Base-by-base conservation (phyloP, 2,113 vertebrate genomes). In the Chamaea fasciata region DNA sequence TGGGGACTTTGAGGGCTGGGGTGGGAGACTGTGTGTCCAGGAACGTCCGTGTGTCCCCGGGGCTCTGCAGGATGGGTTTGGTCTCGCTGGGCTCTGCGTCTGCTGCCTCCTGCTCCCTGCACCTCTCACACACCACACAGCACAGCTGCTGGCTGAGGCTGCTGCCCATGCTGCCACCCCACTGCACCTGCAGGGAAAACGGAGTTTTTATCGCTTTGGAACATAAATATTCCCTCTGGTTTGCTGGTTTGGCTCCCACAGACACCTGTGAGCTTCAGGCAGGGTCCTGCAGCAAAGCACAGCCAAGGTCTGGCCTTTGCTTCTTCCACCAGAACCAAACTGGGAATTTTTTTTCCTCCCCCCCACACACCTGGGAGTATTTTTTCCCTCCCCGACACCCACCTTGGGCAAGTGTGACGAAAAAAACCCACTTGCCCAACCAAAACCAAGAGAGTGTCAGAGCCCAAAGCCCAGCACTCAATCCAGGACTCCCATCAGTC, bases 21-120 rank as follows among this genome's bases (percentile, higher is more conserved):
- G 44, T 23, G 47, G 65, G 19, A 17, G 33, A 39, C 15, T 56
- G 83, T 0, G 1, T 13, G 7, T 59, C 53, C 1, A 0, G 0
- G 2, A 12, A 12, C 0, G 4, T 3, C 0, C 3, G 10, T 0
- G 30, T 3, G 24, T 31, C 49, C 35, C 24, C 5, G 0, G 27
- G 65, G 42, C 20, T 12, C 81, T 76, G 82, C 75, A 87, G 30
- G 13, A 94, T 82, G 0, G 96, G 93, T 22, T 89, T 75, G 19
- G 70, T 94, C 77, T 96, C 95, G 5, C 81, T 39, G 23, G 6
- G 59, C 15, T 95, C 91, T 7, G 55, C 30, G 0, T 30, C 9
- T 13, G 15, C 68, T 35, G 63, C 81, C 13, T 69, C 44, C 2
- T 2, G 28, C 13, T 56, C 31, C 59, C 31, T n/a, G 18, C 89